Evolutionary conservation across 2,113 vertebrate genomes (phyloP).

Genomic region (Rhodinocichla rosea): DNA sequence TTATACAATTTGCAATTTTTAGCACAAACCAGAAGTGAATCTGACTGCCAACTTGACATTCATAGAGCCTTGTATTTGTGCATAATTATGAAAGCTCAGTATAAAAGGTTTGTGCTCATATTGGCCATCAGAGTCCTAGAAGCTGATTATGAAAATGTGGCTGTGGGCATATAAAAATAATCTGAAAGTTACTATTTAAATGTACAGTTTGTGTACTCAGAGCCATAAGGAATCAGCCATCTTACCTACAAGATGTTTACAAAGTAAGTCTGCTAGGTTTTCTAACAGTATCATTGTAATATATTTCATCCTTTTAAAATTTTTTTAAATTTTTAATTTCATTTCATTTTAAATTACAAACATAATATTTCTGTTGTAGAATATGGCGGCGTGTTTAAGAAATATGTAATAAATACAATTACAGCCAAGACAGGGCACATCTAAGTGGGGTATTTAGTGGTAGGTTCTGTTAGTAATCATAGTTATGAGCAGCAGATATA

Average conservation of each 20-base stretch:
- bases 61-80: background rate
- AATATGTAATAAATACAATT: background rate
- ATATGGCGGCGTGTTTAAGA: background rate
- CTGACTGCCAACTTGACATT: background rate
- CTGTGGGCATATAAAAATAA: background rate
- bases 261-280: background rate
- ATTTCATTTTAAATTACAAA: background rate
- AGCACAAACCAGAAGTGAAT: background rate
- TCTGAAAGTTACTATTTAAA: background rate
- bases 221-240: background rate
- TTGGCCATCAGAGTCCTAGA: background rate
- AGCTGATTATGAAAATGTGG: background rate
- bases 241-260: background rate
- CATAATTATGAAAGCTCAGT: background rate
- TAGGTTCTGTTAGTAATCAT: background rate
- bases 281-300: background rate
- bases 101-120: background rate
- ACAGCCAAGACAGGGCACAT: background rate
- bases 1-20: background rate
- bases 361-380: background rate
- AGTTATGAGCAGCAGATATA: background rate
- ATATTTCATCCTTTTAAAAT: background rate
- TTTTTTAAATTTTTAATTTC: background rate
- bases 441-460: background rate
- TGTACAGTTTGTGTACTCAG: background rate